phyloP scores from a whole-genome alignment of 2,797 vertebrate genomes.

The Dryobates pubescens region DNA sequence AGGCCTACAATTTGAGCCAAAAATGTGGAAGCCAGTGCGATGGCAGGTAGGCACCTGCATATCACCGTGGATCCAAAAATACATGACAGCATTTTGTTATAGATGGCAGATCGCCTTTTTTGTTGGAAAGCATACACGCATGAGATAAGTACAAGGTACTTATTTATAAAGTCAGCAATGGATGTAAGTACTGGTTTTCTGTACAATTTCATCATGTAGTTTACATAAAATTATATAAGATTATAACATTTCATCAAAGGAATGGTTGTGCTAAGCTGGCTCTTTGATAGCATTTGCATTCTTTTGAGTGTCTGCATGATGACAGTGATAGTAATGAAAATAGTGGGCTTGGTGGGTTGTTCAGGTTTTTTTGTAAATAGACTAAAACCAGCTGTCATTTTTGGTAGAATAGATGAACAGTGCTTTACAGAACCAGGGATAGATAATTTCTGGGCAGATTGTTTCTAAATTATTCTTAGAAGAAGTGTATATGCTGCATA shows the following conservation, averaged over 20 bases:
- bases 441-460: constrained; percentile 72
- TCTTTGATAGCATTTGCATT: constrained; percentile 41
- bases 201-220: not conserved
- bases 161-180: constrained; percentile 26
- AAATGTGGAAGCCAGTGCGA: not conserved
- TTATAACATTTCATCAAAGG: constrained; percentile 9
- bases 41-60: not conserved
- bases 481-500: constrained; percentile 64
- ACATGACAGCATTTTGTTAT: not conserved
- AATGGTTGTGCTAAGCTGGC: constrained; percentile 8
- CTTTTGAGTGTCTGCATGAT: constrained; percentile 16
- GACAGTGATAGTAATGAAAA: constrained; percentile 40
- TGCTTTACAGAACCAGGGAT: constrained; percentile 40
- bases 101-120: constrained; percentile 7
- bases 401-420: constrained; percentile 33
- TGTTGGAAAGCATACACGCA: not conserved
- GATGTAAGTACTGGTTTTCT: constrained; percentile 11
- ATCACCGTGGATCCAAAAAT: not conserved
- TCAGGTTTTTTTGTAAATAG: constrained; percentile 15
- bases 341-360: not conserved
- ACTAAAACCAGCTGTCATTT: constrained; percentile 46
- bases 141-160: constrained; percentile 10
- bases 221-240: constrained; percentile 44
- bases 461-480: constrained; percentile 75
- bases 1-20: not conserved